phyloP scores from a whole-genome alignment of 2,113 vertebrate species.

The Kryptolebias marmoratus region DNA sequence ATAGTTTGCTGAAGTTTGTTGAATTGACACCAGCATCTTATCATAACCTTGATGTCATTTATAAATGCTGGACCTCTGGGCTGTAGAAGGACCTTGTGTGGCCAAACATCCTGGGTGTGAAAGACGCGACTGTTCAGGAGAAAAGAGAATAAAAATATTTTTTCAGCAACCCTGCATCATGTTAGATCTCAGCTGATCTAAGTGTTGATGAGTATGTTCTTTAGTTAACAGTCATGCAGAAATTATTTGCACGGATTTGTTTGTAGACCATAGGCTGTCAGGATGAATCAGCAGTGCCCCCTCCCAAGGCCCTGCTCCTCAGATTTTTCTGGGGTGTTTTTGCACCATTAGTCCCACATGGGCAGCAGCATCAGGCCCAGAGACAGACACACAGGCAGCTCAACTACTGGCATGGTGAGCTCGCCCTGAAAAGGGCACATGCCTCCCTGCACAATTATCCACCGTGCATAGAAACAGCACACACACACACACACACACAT shows the following conservation, averaged over 20 bases:
- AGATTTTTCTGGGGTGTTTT: slow-evolving; percentile 52
- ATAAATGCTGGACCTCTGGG: not conserved
- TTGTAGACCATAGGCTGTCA: slow-evolving; percentile 46
- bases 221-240: slow-evolving; percentile 34
- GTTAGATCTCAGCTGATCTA: slow-evolving; percentile 1
- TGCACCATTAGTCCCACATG: slow-evolving; percentile 65
- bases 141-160: slow-evolving; percentile 20
- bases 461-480: slow-evolving; percentile 66
- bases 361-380: slow-evolving; percentile 49
- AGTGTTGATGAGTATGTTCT: slow-evolving; percentile 16
- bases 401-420: slow-evolving; percentile 70
- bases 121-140: not conserved
- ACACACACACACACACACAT: slow-evolving; percentile 43
- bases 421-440: slow-evolving; percentile 73
- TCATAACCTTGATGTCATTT: slow-evolving; percentile 4
- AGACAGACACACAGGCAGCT: slow-evolving; percentile 36
- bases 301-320: slow-evolving; percentile 45
- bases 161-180: slow-evolving; percentile 16
- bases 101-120: not conserved
- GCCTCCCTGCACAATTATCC: slow-evolving; percentile 73
- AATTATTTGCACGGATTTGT: slow-evolving; percentile 43
- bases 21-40: no score
- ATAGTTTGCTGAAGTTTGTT: no score
- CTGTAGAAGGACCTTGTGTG: not conserved
- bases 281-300: slow-evolving; percentile 61